Evolutionary conservation across 2,888 invertebrate species (phyloP).

Genomic region (Drosophila mettleri): DNA sequence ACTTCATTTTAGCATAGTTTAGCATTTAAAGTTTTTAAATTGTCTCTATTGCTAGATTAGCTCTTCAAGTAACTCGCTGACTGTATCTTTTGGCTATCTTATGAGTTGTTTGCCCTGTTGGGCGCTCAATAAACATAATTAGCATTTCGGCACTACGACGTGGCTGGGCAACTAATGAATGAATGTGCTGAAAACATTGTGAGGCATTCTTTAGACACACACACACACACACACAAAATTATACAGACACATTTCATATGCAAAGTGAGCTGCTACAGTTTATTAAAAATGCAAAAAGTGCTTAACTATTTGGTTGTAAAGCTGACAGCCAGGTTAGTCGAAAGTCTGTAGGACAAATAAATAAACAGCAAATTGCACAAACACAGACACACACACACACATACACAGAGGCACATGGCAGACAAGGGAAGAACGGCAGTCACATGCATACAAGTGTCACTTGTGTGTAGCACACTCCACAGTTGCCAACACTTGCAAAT

Average conservation of each 20-base stretch:
- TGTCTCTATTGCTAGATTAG: neutral
- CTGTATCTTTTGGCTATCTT: constrained; percentile 16
- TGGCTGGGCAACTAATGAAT: constrained; percentile 70
- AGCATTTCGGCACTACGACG: constrained; percentile 75
- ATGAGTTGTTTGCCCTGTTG: constrained; percentile 54
- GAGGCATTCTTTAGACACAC: constrained; percentile 15
- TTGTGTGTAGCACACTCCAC: constrained; percentile 74
- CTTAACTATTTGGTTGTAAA: constrained; percentile 74
- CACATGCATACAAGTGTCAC: constrained; percentile 77
- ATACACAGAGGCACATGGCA: constrained; percentile 14
- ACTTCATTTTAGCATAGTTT: neutral
- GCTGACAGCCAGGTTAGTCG: constrained; percentile 53
- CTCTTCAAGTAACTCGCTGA: neutral
- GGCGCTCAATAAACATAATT: constrained; percentile 77
- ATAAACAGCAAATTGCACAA: constrained; percentile 65
- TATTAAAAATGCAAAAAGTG: constrained; percentile 76
- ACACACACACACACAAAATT: constrained; percentile 15
- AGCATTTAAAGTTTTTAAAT: neutral
- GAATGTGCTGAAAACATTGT: constrained; percentile 57
- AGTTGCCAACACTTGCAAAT: constrained; percentile 75
- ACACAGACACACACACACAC: constrained; percentile 26
- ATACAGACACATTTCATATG: constrained; percentile 56
- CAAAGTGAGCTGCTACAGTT: constrained; percentile 67
- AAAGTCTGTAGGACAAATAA: constrained; percentile 71
- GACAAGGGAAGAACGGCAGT: constrained; percentile 5